Conservation (phyloP, 2,113 vertebrate species). For the Drymodes brunneopygia region DNA sequence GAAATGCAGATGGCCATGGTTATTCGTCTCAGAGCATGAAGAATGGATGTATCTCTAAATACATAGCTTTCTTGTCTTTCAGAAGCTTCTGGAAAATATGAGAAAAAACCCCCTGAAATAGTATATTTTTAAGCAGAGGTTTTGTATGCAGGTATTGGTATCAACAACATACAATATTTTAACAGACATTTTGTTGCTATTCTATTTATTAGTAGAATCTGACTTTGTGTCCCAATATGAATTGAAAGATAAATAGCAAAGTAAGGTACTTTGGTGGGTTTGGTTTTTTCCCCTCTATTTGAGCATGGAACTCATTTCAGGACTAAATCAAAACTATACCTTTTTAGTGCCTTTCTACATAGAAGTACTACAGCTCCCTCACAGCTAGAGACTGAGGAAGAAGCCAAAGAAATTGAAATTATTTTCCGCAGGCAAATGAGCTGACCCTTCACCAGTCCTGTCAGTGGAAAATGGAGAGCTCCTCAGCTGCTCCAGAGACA, state of each 20-base stretch:
- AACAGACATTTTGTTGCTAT: background rate
- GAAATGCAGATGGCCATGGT: background rate
- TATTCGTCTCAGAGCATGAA: background rate
- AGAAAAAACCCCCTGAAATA: background rate
- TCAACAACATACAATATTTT: background rate
- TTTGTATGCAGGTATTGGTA: background rate
- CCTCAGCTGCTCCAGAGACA: background rate
- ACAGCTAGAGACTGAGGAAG: background rate
- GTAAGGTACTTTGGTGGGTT: background rate
- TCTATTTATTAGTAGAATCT: background rate
- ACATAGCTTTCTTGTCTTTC: background rate
- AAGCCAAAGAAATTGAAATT: background rate
- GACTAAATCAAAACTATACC: background rate
- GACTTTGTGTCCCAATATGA: background rate
- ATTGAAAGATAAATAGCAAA: background rate
- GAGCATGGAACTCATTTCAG: background rate
- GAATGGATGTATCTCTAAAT: background rate
- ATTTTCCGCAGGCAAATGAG: background rate
- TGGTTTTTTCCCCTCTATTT: background rate
- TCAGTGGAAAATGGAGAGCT: background rate
- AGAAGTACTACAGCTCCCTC: background rate
- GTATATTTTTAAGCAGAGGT: background rate
- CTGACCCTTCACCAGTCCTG: background rate
- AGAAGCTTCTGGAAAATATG: background rate
- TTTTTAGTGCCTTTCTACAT: background rate